Base-by-base conservation (phyloP, 2,797 vertebrate species). In the Acanthurus tractus region DNA sequence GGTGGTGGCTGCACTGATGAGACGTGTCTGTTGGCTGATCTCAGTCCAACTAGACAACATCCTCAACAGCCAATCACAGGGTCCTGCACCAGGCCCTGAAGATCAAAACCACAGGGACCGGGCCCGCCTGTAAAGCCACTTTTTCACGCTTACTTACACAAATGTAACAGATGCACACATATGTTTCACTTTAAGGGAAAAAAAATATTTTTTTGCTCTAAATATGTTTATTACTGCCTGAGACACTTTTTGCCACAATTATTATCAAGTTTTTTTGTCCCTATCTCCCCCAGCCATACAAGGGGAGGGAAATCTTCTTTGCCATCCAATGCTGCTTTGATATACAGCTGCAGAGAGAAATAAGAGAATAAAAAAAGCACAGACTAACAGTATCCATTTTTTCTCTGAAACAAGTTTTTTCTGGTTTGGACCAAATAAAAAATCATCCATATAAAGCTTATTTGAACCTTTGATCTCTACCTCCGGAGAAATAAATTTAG, bases 1-100 rank as follows among this genome's bases (percentile, higher is more conserved):
- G 92, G 92, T 93, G 89, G 90, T 87, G 85, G 89, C 85, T 83
- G 75, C 54, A 75, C 88, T 88, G 83, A 91, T 88, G 83, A 92
- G 86, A 88, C 81, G 69, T 72, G 73, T 65, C 91, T 78, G 68
- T 78, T 74, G 80, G 85, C 88, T 87, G 78, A 74, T 86, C 73
- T 86, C 73, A 77, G 75, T 73, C 83, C 71, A 82, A 70, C 74
- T 75, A 58, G 83, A 90, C 80, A 85, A 58, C 86, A 86, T 88
- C 85, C 86, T 82, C 82, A 86, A 54, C 49, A 64, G 71, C 90
- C 90, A 87, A 89, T 92, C 91, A 87, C 80, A 79, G 69, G 70
- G 74, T 82, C 78, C 67, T 59, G 67, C 8, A 20, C 70, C 25
- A 34, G 82, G 64, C 86, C 89, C 88, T 64, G 78, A 84, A 90